Percentiles rank a stretch among this genome's conserved stretches.
Conservation (phyloP, 2,797 vertebrate species). For the Hydrocynus forskahlii region DNA sequence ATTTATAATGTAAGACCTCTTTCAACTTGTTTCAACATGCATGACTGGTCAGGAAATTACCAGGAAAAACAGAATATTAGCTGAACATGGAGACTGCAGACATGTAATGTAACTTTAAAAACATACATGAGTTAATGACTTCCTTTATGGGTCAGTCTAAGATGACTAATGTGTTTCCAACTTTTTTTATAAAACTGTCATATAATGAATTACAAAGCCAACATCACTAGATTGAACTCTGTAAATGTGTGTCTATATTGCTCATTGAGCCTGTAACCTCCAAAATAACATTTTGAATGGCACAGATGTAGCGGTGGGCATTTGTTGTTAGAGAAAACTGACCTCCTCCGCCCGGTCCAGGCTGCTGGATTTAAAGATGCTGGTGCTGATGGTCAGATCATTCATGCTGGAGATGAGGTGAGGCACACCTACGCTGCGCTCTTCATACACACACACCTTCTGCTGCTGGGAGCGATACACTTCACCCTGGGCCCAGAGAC, state of each 20-base stretch:
- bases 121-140: not conserved
- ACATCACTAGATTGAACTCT: not conserved
- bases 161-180: too few species aligned
- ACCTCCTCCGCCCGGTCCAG: slow-evolving; percentile 84
- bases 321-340: slow-evolving; percentile 27
- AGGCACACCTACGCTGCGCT: slow-evolving; percentile 73
- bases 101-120: too few species aligned
- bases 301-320: not conserved
- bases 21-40: not conserved
- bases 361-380: slow-evolving; percentile 68
- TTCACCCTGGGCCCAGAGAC: slow-evolving; percentile 89
- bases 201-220: not conserved
- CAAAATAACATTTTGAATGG: not conserved
- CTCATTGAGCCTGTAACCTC: not conserved
- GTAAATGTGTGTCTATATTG: not conserved
- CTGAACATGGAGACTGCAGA: not conserved
- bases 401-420: slow-evolving; percentile 87
- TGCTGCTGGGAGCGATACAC: slow-evolving; percentile 78
- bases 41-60: not conserved
- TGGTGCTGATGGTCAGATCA: slow-evolving; percentile 80
- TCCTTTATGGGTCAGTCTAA: not conserved
- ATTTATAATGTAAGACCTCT: not conserved
- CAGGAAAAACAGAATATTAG: not conserved
- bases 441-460: slow-evolving; percentile 66
- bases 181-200: too few species aligned